Base-by-base conservation (phyloP, 1,140 invertebrate species). In the Heliothis virescens region DNA sequence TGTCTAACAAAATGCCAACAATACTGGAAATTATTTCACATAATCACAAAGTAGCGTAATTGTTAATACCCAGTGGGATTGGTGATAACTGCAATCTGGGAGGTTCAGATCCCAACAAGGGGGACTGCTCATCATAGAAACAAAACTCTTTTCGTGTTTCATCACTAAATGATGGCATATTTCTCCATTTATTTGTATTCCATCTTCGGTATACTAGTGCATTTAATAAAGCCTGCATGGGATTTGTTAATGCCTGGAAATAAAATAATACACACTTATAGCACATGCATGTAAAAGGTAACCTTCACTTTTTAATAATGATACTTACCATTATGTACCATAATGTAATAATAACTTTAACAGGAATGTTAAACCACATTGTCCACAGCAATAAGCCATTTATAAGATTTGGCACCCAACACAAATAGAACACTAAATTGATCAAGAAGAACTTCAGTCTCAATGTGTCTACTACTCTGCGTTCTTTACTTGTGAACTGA, bases 151-250 rank as follows among this genome's bases (percentile, higher is more conserved):
- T 91, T 74, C 84, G 82, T 74, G 74, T 71, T 62, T 59, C 48
- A 11, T 69, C 86, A 29, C 83, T 80, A 65, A 84, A 79, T 11
- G 80, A 63, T 18, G 84, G 82, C 12, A 81, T 83, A 60, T 82
- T 83, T 41, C 81, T 89, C 81, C 91, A 95, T 73, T 92, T 86
- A 52, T 81, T 84, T 29, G 86, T 81, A 63, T 86, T 96, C 96
- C 97, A 97, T 84, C 96, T 95, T 79, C 97, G 95, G 85, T 98
- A 98, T 0, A 98, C 97, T 18, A 98, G 86, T 34, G 96, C 96
- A 91, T 98, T 98, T 21, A 98, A 96, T 71, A 98, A 95, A 15
- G 97, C 97, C 95, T 98, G 97, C 76, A 98, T 95, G 16, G 97
- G 97, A 94, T 98, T 98, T 74, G 97, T 95, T 21, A 97, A 95